Conservation (phyloP, 2,888 invertebrate genomes). For the Plebejus melissa region DNA sequence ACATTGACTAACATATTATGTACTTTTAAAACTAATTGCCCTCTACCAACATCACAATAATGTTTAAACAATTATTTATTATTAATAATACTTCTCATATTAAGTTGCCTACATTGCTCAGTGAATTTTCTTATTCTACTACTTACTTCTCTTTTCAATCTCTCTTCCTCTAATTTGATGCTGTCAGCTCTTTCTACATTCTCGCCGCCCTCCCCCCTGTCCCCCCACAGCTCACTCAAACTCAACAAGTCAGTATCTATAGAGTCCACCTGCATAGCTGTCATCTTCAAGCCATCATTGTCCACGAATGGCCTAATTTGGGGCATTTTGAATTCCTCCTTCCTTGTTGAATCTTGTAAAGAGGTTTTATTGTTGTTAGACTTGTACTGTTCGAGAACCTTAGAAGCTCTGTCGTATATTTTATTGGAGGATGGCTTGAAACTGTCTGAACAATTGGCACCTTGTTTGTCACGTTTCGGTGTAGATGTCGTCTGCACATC, state of each 20-base stretch:
- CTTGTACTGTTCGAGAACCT: slow-evolving; percentile 67
- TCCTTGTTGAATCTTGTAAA: slow-evolving; percentile 39
- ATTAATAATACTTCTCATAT: too few species aligned
- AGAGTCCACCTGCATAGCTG: slow-evolving; percentile 45
- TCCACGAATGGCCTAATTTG: slow-evolving; percentile 63
- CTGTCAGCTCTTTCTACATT: slow-evolving; percentile 54
- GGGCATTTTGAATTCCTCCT: slow-evolving; percentile 65
- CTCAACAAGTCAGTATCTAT: slow-evolving; percentile 73
- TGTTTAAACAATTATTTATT: too few species aligned
- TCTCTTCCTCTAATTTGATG: slow-evolving; percentile 85
- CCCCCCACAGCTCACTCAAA: slow-evolving; percentile 83
- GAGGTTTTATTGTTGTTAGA: slow-evolving; percentile 49
- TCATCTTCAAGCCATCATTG: slow-evolving; percentile 45
- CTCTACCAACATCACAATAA: too few species aligned
- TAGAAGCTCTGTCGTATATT: slow-evolving; percentile 65
- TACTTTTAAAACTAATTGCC: too few species aligned
- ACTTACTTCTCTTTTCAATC: slow-evolving; percentile 85
- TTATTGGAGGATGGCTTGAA: slow-evolving; percentile 68
- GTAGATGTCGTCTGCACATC: slow-evolving; percentile 69
- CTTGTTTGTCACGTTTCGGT: slow-evolving; percentile 50
- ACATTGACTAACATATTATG: too few species aligned
- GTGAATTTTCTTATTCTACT: too few species aligned
- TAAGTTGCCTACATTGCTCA: too few species aligned
- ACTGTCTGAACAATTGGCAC: slow-evolving; percentile 45
- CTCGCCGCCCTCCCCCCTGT: slow-evolving; percentile 62